Evolutionary conservation across 2,888 invertebrate genomes (phyloP).

Genomic region (Notodonta ziczac): DNA sequence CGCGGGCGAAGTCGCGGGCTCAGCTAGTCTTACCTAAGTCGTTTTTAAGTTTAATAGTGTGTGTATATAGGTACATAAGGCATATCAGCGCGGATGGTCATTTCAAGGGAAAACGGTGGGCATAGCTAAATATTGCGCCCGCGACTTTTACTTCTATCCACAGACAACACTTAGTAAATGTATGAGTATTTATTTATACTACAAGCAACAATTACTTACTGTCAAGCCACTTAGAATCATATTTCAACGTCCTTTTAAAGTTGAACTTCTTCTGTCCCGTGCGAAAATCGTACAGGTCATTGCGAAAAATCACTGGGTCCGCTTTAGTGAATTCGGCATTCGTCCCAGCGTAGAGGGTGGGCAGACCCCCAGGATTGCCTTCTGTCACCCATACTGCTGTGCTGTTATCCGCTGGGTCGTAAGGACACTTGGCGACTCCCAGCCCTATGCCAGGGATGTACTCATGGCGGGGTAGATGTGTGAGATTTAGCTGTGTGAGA

Average conservation of each 20-base stretch:
- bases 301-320: conserved; percentile 89
- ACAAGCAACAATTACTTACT: conserved; percentile 76
- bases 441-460: conserved; percentile 87
- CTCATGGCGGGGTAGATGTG: conserved; percentile 84
- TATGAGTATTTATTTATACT: background rate
- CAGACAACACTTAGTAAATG: too few relatives aligned
- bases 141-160: too few relatives aligned
- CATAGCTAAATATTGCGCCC: too few relatives aligned
- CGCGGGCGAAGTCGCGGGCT: too few relatives aligned
- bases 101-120: too few relatives aligned
- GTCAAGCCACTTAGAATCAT: conserved; percentile 90
- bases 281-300: conserved; percentile 86
- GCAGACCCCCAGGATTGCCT: conserved; percentile 87
- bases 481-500: conserved; percentile 75
- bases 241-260: conserved; percentile 88
- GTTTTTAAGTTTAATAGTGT: too few relatives aligned
- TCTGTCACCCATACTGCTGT: conserved; percentile 89
- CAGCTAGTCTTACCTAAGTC: too few relatives aligned
- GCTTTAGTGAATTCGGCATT: conserved; percentile 89
- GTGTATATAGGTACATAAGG: too few relatives aligned
- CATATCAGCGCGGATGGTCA: too few relatives aligned
- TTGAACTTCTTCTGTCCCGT: conserved; percentile 85
- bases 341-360: conserved; percentile 89
- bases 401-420: conserved; percentile 89
- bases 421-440: conserved; percentile 89